Percentiles rank a stretch among this genome's conserved stretches.
Conservation (phyloP, 2,888 invertebrate species). For the Conus canariensis region DNA sequence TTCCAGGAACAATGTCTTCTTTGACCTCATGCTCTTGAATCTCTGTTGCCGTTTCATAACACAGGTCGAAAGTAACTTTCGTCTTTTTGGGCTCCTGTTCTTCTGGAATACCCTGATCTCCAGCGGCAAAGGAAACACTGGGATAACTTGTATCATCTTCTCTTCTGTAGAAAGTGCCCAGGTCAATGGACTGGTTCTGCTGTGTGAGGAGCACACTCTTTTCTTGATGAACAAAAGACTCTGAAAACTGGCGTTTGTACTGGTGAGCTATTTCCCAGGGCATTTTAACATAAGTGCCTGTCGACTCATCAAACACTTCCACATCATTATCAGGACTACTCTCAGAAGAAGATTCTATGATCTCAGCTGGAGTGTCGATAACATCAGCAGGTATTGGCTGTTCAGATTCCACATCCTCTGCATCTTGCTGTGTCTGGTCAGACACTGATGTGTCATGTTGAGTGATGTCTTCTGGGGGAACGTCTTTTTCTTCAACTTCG, state of each 20-base stretch:
- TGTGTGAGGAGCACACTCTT: slow-evolving; percentile 54
- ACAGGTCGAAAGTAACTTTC: slow-evolving; percentile 52
- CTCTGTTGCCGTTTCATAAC: background rate
- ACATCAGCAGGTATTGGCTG: background rate
- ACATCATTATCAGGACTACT: slow-evolving; percentile 64
- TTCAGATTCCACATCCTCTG: background rate
- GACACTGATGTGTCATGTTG: background rate
- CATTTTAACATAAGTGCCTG: slow-evolving; percentile 60
- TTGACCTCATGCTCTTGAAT: slow-evolving; percentile 39
- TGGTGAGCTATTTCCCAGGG: slow-evolving; percentile 74
- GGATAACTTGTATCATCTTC: slow-evolving; percentile 49
- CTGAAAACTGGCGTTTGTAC: slow-evolving; percentile 72
- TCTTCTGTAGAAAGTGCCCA: slow-evolving; percentile 69
- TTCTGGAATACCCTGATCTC: slow-evolving; percentile 20
- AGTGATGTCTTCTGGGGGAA: background rate
- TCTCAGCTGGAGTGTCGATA: slow-evolving; percentile 20
- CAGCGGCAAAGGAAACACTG: slow-evolving; percentile 23
- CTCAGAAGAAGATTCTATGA: slow-evolving; percentile 51
- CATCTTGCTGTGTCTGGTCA: slow-evolving; percentile 14
- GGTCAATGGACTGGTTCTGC: slow-evolving; percentile 65
- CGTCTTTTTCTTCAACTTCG: slow-evolving; percentile 40
- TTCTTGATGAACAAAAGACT: slow-evolving; percentile 67
- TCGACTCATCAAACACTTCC: slow-evolving; percentile 72
- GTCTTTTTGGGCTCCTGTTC: slow-evolving; percentile 40
- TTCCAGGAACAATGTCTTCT: slow-evolving; percentile 20